These are phyloP conservation scores for Crenuchus spilurus DNA, from an alignment of 2,797 vertebrate genomes.

Conservation along the genomic window DNA sequence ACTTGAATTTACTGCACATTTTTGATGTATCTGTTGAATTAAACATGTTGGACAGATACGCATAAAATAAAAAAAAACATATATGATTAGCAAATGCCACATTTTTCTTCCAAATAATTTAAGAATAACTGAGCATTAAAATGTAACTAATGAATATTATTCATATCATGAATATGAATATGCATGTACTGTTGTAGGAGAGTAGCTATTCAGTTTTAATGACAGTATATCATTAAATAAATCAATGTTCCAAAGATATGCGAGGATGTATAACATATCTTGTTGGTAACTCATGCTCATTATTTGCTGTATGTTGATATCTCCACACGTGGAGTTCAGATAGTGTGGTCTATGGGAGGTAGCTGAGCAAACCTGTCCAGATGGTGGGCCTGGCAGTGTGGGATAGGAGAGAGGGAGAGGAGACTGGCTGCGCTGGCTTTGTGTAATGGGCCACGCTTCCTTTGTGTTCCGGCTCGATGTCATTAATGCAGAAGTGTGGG, in stretches of 20 bases:
- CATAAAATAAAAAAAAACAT: too few relatives aligned
- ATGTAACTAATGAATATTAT: too few relatives aligned
- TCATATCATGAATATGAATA: too few relatives aligned
- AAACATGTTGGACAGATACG: too few relatives aligned
- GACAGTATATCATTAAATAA: too few relatives aligned
- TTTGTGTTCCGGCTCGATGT: slow-evolving; percentile 75
- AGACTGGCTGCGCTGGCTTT: slow-evolving; percentile 62
- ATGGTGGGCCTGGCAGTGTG: slow-evolving; percentile 72
- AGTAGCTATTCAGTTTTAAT: too few relatives aligned
- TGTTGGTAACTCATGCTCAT: neutral
- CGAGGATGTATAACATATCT: neutral
- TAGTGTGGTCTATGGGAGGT: slow-evolving; percentile 54
- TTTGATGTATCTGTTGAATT: too few relatives aligned
- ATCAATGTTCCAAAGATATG: neutral
- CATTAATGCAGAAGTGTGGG: slow-evolving; percentile 81
- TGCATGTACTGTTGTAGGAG: too few relatives aligned
- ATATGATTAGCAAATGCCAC: too few relatives aligned
- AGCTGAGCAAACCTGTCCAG: slow-evolving; percentile 72
- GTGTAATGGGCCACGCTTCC: slow-evolving; percentile 78
- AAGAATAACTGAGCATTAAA: too few relatives aligned
- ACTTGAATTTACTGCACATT: too few relatives aligned
- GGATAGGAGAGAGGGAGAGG: slow-evolving; percentile 52
- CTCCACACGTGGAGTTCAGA: slow-evolving; percentile 6
- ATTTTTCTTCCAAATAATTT: too few relatives aligned
- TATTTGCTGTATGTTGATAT: slow-evolving; percentile 23